Base-by-base conservation (phyloP, 2,888 invertebrate species). In the Leptothorax acervorum region DNA sequence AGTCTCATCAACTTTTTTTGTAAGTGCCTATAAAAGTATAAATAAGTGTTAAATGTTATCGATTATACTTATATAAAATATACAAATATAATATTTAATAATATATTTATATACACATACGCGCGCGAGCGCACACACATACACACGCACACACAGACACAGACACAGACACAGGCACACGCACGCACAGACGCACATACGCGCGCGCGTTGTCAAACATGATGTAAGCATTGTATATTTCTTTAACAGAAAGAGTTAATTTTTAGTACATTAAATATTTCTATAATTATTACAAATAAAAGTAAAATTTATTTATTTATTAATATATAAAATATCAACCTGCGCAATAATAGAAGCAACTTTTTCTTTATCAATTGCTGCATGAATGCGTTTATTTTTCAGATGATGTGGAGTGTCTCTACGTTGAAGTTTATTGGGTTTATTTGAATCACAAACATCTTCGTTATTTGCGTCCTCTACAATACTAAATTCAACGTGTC, bases 401-500 rank as follows among this genome's bases (percentile, higher is more conserved):
- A 99, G 96, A 95, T 99, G 99, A 96, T 99, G 99, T 71, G 99
- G 99, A 35, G 99, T 99, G 96, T 99, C 99, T 93, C 99, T 97
- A 86, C 98, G 97, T 94, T 98, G 97, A 86, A 99, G 96, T 85
- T 97, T 96, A 93, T 96, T 96, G 81, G 96, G 97, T 91, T 96
- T 96, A 88, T 95, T 95, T 74, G 95, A 94, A 85, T 95, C 95
- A 87, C 94, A 95, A 88, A 95, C 95, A 90, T 95, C 95, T 86
- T 95, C 95, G 88, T 93, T 94, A 92, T 93, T 95, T 91, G 93
- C 94, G 85, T 95, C 93, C 88, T 95, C 94, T 86, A 90, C 91
- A 88, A 95, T 92, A 74, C 93, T 94, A 92, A 95, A 95, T 89
- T 95, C 95, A 84, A 94, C 94, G 81, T 94, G 95, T 90, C 93